A percentile compares a stretch with the other conserved stretches of the same genome.
phyloP scores from a whole-genome alignment of 2,113 vertebrate species.

The Poecile atricapillus region DNA sequence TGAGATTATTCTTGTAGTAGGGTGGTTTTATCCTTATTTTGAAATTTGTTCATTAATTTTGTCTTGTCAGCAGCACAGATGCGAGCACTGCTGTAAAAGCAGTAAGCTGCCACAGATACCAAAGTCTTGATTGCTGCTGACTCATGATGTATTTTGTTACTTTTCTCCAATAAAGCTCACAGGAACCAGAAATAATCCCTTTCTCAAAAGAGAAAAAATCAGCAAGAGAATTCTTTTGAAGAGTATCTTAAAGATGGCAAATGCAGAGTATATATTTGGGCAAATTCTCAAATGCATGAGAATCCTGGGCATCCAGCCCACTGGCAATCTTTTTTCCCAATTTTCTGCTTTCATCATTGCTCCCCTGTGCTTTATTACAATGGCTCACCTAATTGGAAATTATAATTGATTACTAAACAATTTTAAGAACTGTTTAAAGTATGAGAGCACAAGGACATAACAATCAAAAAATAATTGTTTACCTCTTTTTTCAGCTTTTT shows the following conservation, averaged over 20 bases:
- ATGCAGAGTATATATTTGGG: not conserved
- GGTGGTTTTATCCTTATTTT: not conserved
- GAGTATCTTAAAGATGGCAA: not conserved
- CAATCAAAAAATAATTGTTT: not conserved
- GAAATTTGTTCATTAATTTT: not conserved
- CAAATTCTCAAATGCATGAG: not conserved
- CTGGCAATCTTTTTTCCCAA: not conserved
- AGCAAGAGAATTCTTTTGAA: not conserved
- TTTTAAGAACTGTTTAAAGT: not conserved
- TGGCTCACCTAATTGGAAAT: not conserved
- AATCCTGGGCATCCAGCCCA: not conserved
- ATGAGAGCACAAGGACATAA: not conserved
- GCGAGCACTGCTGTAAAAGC: not conserved
- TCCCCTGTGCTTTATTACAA: not conserved
- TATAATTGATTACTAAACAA: not conserved
- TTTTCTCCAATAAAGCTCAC: not conserved
- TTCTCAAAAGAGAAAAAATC: not conserved
- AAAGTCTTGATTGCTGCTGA: not conserved
- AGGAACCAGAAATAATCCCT: not conserved
- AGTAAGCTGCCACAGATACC: not conserved
- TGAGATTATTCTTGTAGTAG: not conserved
- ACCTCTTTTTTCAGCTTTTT: not conserved
- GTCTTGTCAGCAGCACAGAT: not conserved
- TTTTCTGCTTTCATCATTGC: not conserved
- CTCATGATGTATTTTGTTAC: not conserved